Evolutionary conservation across 2,888 invertebrate genomes (phyloP).

Genomic region (Ochlodes sylvanus): DNA sequence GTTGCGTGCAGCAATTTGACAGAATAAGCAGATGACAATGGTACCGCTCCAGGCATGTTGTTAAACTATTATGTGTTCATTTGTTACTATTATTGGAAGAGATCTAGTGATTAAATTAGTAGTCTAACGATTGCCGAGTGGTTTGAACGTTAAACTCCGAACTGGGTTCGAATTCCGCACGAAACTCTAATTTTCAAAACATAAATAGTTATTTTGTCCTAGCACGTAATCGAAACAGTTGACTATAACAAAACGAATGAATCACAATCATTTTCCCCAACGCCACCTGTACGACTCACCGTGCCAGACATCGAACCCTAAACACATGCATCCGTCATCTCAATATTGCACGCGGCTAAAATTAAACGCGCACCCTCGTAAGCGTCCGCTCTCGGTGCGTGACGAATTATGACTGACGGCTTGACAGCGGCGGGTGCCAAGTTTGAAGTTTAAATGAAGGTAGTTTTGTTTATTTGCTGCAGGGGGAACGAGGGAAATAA

Average conservation of each 20-base stretch:
- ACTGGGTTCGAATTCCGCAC: too few species aligned
- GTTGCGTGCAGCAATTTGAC: too few species aligned
- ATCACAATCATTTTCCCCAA: conserved; percentile 7
- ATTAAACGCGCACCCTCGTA: conserved; percentile 62
- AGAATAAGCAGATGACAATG: too few species aligned
- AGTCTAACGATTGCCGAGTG: too few species aligned
- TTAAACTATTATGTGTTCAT: too few species aligned
- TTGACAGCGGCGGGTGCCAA: conserved; percentile 48
- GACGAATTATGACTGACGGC: conserved; percentile 77
- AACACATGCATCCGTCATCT: conserved; percentile 47
- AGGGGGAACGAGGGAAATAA: conserved; percentile 24
- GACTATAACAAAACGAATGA: conserved; percentile 3
- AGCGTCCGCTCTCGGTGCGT: conserved; percentile 66
- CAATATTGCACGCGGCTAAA: conserved; percentile 57
- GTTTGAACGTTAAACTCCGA: too few species aligned
- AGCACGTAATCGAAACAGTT: not conserved
- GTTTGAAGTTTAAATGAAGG: conserved; percentile 36
- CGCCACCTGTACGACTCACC: conserved; percentile 30
- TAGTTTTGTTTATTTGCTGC: conserved; percentile 34
- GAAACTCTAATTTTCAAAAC: too few species aligned
- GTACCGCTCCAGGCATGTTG: too few species aligned
- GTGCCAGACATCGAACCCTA: conserved; percentile 39
- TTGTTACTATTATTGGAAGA: too few species aligned
- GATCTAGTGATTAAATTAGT: too few species aligned
- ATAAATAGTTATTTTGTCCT: not conserved